Evolutionary conservation across 1,140 invertebrate genomes (phyloP).

Genomic region (Limonius californicus): DNA sequence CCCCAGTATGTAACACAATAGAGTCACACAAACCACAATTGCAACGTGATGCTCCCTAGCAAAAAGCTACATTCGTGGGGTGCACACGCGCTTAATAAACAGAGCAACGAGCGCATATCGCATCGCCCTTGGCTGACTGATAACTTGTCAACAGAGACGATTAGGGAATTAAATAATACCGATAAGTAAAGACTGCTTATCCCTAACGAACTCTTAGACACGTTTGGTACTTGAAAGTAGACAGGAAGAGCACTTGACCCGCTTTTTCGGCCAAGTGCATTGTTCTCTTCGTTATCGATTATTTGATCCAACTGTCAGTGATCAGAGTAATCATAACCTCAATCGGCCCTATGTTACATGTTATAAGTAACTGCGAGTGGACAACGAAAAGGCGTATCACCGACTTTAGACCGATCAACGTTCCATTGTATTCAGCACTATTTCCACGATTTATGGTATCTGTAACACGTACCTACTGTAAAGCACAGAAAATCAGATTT

Average conservation of each 20-base stretch:
- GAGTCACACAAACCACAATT: slow-evolving; percentile 16
- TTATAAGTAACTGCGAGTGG: slow-evolving; percentile 20
- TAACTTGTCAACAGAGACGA: slow-evolving; percentile 20
- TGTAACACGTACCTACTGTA: slow-evolving; percentile 27
- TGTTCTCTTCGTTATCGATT: not conserved
- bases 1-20: slow-evolving; percentile 19
- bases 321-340: slow-evolving; percentile 2
- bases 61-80: slow-evolving; percentile 20
- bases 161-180: not conserved
- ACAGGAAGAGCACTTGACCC: slow-evolving; percentile 2
- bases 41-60: slow-evolving; percentile 18
- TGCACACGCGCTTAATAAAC: slow-evolving; percentile 13
- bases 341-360: not conserved
- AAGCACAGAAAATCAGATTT: not conserved
- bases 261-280: not conserved
- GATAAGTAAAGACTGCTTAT: too few species aligned
- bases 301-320: not conserved
- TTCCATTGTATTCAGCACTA: slow-evolving; percentile 42
- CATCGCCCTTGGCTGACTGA: slow-evolving; percentile 16
- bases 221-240: not conserved
- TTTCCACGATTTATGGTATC: slow-evolving; percentile 44
- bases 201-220: not conserved
- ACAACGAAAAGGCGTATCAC: slow-evolving; percentile 43
- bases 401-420: slow-evolving; percentile 38
- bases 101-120: slow-evolving; percentile 11